Evolutionary conservation across 1,140 invertebrate genomes (phyloP), one percentile per base, ranked within the genome.

Genomic region (Lepidostoma basale): DNA sequence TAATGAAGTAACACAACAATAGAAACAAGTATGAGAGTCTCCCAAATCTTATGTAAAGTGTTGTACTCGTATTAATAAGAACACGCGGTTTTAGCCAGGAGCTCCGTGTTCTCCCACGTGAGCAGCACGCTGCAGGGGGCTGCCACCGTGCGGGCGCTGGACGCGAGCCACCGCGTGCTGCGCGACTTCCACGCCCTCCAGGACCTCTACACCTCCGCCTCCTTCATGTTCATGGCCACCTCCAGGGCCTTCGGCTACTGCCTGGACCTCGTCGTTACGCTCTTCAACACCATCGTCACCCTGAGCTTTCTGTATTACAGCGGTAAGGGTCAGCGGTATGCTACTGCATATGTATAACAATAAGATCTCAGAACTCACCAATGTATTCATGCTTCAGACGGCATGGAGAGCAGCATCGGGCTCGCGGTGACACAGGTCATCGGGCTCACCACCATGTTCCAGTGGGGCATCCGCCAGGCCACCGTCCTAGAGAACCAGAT

Each of bases 61-160:
- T n/a, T n/a, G n/a, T n/a, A n/a, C n/a, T n/a, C n/a, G n/a, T n/a
- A n/a, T n/a, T n/a, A n/a, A n/a, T n/a, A n/a, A n/a, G n/a, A n/a
- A n/a, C n/a, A n/a, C n/a, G n/a, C n/a, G n/a, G n/a, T n/a, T n/a
- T n/a, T n/a, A 86, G 85, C 81, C 4, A 77, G 83, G 67, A 86
- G 85, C 73, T 90, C 90, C 2, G 85, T 93, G 6, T 92, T 90
- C 74, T 88, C 89, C 10, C 89, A 91, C 73, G 76, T 92, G 0
- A 88, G 84, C 67, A 83, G 88, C 2, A 85, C 87, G 0, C 67
- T 92, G 5, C 84, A 88, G 75, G 90, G 90, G 5, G 74, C 92
- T 1, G 81, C 85, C 18, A 90, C 88, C 0, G 89, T 93, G 20
- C 76, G 90, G 68, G 87, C 90, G 3, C 88, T 85, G 66, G 75